Conservation (phyloP, 1,140 invertebrate genomes). For the Panagrolaimus sp. region DNA sequence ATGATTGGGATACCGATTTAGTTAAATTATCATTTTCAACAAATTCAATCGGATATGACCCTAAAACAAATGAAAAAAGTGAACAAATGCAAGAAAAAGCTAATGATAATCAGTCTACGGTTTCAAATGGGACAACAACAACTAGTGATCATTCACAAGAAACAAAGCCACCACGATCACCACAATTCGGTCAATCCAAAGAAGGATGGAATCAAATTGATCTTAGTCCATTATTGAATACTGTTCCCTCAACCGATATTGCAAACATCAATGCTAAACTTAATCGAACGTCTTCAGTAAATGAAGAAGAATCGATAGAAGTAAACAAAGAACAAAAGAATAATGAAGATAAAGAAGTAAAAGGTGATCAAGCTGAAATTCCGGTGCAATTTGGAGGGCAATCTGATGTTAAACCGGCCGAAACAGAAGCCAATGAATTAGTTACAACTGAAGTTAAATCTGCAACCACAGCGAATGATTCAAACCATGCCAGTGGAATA, state of each 20-base stretch:
- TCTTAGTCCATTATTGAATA: background rate
- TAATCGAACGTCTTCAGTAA: background rate
- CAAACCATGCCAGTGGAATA: background rate
- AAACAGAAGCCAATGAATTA: background rate
- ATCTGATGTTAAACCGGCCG: background rate
- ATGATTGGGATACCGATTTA: slow-evolving; percentile 7
- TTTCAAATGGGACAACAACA: background rate
- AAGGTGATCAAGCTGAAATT: too few species aligned
- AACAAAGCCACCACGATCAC: background rate
- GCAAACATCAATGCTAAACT: background rate
- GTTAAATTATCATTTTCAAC: background rate
- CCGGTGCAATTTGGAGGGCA: too few species aligned
- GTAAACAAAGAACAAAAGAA: too few species aligned
- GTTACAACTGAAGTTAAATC: background rate
- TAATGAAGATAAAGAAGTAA: too few species aligned
- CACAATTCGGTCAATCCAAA: background rate
- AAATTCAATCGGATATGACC: background rate
- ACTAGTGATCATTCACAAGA: background rate
- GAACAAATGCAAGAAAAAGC: background rate
- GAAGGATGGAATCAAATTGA: background rate
- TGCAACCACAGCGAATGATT: background rate
- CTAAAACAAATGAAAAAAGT: background rate
- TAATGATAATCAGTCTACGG: too few species aligned
- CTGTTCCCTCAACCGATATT: background rate
- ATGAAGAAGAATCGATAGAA: background rate